Evolutionary conservation across 2,888 invertebrate genomes (phyloP).

Genomic region (Aporophyla nigra): DNA sequence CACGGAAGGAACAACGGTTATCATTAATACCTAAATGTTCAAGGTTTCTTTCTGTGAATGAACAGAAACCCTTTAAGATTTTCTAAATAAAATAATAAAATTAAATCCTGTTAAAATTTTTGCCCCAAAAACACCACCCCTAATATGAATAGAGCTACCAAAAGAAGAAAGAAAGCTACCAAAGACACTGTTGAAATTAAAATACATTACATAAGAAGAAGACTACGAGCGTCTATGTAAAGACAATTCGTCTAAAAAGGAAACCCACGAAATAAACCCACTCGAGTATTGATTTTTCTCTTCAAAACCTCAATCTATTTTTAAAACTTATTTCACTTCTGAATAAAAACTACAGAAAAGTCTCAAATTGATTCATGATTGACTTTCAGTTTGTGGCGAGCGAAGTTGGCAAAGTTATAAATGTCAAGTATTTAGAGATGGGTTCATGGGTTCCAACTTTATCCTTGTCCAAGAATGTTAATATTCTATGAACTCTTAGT

Average conservation of each 20-base stretch:
- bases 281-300: not conserved
- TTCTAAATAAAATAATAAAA: not conserved
- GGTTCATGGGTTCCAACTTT: conserved; percentile 34
- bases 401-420: conserved; percentile 51
- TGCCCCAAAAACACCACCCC: not conserved
- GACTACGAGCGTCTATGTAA: not conserved
- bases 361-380: conserved; percentile 56
- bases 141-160: conserved; percentile 1
- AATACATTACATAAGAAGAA: not conserved
- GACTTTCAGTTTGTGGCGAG: conserved; percentile 47
- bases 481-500: conserved; percentile 52
- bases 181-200: not conserved
- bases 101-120: not conserved
- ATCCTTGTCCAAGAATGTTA: conserved; percentile 33
- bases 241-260: not conserved
- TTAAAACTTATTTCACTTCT: conserved; percentile 26
- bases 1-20: not conserved
- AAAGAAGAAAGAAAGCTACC: no score
- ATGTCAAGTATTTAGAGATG: conserved; percentile 54
- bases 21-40: not conserved
- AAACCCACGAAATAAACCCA: not conserved
- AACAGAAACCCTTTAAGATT: not conserved
- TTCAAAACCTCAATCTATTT: not conserved
- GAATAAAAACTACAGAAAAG: conserved; percentile 37
- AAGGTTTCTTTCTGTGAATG: not conserved